These are phyloP conservation scores for Halichondria panicea DNA, from an alignment of 37 sponge, comb jelly and placozoan genomes.

Conservation along the genomic window DNA sequence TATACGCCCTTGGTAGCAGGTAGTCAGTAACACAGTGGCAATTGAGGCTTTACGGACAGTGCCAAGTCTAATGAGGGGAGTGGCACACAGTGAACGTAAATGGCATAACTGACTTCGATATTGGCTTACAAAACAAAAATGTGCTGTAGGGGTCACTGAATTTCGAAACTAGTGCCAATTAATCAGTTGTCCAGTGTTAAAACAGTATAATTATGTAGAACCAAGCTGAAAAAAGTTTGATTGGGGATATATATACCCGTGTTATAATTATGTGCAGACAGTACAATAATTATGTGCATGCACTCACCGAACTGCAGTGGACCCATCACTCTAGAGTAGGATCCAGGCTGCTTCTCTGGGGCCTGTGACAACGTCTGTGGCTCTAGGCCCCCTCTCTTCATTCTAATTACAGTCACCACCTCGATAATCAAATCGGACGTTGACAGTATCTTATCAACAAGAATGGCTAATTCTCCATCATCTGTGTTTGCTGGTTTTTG, in stretches of 20 bases:
- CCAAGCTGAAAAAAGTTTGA: no score
- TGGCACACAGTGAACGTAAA: not conserved
- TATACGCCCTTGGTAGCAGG: no score
- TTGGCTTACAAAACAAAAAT: no score
- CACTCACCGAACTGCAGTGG: conserved; percentile 84
- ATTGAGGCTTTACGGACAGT: no score
- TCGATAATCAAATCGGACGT: conserved; percentile 19
- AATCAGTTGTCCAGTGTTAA: no score
- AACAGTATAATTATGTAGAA: no score
- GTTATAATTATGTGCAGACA: no score
- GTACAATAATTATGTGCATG: not conserved
- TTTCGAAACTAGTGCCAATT: no score
- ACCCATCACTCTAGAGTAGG: conserved; percentile 76
- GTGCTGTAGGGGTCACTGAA: no score
- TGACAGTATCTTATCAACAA: conserved; percentile 30
- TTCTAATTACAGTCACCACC: conserved; percentile 30
- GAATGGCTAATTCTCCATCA: conserved; percentile 13
- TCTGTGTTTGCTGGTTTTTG: not conserved
- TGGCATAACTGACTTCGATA: not conserved
- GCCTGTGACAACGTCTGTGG: conserved; percentile 1
- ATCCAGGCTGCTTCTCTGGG: not conserved
- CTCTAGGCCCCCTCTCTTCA: conserved; percentile 5
- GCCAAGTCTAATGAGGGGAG: no score
- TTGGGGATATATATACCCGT: no score
- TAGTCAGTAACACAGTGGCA: no score